These are phyloP conservation scores for Pedionomus torquatus DNA, from an alignment of 2,113 vertebrate species.

Conservation along the genomic window DNA sequence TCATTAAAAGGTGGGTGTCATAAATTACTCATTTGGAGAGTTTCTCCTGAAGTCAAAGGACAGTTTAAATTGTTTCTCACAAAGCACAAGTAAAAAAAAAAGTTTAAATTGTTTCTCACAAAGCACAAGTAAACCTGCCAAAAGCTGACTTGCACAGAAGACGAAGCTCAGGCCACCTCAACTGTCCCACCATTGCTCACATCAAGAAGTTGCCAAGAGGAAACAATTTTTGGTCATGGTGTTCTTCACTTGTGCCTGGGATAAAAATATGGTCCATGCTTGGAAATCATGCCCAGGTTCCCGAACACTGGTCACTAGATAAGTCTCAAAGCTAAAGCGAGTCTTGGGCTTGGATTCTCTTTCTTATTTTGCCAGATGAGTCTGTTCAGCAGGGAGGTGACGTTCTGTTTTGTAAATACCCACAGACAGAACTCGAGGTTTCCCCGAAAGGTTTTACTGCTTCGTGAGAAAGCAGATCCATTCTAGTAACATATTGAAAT, in stretches of 20 bases:
- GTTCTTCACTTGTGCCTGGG: background rate
- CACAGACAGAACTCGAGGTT: background rate
- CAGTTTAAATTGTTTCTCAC: background rate
- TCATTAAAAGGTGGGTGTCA: background rate
- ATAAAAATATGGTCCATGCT: background rate
- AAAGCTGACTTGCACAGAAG: background rate
- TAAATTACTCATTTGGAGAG: background rate
- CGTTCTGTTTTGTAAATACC: conserved; percentile 25
- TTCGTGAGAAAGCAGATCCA: background rate
- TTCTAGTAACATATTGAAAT: background rate
- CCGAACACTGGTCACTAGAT: background rate
- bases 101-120: background rate
- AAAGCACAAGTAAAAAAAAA: background rate
- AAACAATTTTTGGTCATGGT: background rate
- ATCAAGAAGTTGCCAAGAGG: background rate
- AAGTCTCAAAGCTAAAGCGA: background rate
- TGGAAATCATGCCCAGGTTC: background rate
- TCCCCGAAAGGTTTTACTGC: background rate
- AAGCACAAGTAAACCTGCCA: background rate
- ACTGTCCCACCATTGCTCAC: background rate
- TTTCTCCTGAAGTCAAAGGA: background rate
- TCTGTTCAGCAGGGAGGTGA: background rate
- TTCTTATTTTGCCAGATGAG: background rate
- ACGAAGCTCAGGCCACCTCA: background rate
- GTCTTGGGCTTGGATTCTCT: background rate